phyloP scores from a whole-genome alignment of 2,888 invertebrate species.

The Nasonovia ribisnigri region DNA sequence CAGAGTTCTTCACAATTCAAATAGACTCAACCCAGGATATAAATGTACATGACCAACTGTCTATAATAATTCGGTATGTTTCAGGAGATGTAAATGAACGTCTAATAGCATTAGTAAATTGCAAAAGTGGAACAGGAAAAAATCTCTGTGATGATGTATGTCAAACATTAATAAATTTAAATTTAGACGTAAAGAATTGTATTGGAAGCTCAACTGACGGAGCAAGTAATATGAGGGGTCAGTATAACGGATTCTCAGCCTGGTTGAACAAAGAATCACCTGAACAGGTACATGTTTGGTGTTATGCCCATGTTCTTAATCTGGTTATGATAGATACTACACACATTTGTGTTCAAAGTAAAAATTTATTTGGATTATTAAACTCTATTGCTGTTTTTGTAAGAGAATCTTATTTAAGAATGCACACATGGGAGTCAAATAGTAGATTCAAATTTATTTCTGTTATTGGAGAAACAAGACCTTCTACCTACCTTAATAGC shows the following conservation, averaged over 20 bases:
- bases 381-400: too few relatives aligned
- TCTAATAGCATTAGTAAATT: neutral
- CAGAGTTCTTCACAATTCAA: neutral
- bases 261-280: slow-evolving; percentile 4
- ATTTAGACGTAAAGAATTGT: neutral
- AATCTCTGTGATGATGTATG: neutral
- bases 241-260: neutral
- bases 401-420: too few relatives aligned
- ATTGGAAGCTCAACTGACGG: slow-evolving; percentile 5
- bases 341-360: too few relatives aligned
- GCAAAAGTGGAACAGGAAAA: slow-evolving; percentile 5
- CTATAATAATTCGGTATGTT: neutral
- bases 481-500: too few relatives aligned
- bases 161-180: neutral
- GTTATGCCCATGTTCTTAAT: too few relatives aligned
- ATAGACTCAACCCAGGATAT: neutral
- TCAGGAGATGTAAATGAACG: neutral
- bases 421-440: too few relatives aligned
- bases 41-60: neutral
- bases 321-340: too few relatives aligned
- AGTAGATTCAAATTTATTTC: too few relatives aligned
- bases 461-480: neutral
- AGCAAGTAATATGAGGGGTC: neutral
- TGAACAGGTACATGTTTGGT: neutral
- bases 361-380: too few relatives aligned